Percentiles rank a stretch among this genome's conserved stretches.
phyloP scores from a whole-genome alignment of 2,113 vertebrate species.

The Psettodes erumei region DNA sequence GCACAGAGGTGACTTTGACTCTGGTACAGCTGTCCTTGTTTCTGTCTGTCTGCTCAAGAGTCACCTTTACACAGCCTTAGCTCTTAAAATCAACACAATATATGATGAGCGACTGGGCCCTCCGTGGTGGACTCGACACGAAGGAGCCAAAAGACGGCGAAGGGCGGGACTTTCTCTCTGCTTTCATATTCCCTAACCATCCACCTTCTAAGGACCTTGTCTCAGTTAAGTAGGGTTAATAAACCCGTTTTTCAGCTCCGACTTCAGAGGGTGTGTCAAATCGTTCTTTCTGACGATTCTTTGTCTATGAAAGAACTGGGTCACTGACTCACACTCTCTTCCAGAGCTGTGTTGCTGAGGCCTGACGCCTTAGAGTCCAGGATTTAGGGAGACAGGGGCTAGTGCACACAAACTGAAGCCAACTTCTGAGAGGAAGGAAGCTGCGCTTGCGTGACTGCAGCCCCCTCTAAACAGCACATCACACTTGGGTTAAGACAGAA shows the following conservation, averaged over 20 bases:
- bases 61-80: conserved; percentile 33
- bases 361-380: conserved; percentile 53
- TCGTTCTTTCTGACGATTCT: conserved; percentile 66
- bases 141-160: conserved; percentile 22
- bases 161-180: conserved; percentile 21
- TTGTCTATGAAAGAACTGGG: conserved; percentile 74
- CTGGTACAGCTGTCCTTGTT: conserved; percentile 48
- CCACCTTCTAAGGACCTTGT: conserved; percentile 53
- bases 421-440: conserved; percentile 56
- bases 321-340: conserved; percentile 66
- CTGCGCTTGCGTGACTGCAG: conserved; percentile 57
- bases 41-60: conserved; percentile 41
- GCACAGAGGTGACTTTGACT: conserved; percentile 63
- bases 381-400: conserved; percentile 57
- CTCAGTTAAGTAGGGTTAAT: conserved; percentile 60
- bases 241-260: conserved; percentile 53
- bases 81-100: conserved; percentile 44
- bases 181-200: conserved; percentile 43
- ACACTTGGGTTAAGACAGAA: conserved; percentile 60
- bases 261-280: conserved; percentile 61
- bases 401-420: conserved; percentile 63
- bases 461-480: conserved; percentile 59
- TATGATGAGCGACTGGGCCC: conserved; percentile 35
- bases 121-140: conserved; percentile 32
- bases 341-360: conserved; percentile 58